These are phyloP conservation scores for Metopia argyrocephala DNA, from an alignment of 2,888 invertebrate genomes.

Conservation along the genomic window DNA sequence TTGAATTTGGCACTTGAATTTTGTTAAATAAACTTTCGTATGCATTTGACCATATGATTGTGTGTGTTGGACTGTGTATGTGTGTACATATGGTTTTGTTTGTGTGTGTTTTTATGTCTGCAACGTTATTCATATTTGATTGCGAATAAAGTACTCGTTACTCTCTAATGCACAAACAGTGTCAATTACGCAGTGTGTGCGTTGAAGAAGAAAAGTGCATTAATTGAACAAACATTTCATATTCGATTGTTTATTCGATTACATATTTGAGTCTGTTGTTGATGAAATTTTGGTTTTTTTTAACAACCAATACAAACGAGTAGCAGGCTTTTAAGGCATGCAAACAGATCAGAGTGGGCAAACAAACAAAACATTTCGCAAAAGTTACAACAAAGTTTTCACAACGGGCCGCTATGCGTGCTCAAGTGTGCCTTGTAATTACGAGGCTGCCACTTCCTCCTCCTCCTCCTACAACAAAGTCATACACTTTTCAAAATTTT, in stretches of 20 bases:
- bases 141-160: constrained; percentile 31
- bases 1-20: constrained; percentile 30
- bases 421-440: too few species aligned
- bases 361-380: too few species aligned
- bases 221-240: constrained; percentile 59
- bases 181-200: constrained; percentile 45
- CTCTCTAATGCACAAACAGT: constrained; percentile 60
- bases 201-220: constrained; percentile 39
- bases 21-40: constrained; percentile 43
- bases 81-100: too few species aligned
- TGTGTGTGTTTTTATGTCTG: constrained; percentile 1
- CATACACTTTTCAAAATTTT: too few species aligned
- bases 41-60: neutral
- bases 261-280: constrained; percentile 1
- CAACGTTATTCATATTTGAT: neutral
- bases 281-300: constrained; percentile 18
- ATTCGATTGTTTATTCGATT: neutral
- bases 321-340: constrained; percentile 2
- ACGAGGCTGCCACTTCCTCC: too few species aligned
- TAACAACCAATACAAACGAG: constrained; percentile 26
- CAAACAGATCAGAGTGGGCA: too few species aligned
- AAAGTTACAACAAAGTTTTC: too few species aligned
- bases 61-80: neutral
- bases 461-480: too few species aligned
- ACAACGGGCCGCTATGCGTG: too few species aligned